A percentile compares a stretch with the other conserved stretches of the same genome.
Conservation (phyloP, 2,797 vertebrate genomes). For the Alosa sapidissima region DNA sequence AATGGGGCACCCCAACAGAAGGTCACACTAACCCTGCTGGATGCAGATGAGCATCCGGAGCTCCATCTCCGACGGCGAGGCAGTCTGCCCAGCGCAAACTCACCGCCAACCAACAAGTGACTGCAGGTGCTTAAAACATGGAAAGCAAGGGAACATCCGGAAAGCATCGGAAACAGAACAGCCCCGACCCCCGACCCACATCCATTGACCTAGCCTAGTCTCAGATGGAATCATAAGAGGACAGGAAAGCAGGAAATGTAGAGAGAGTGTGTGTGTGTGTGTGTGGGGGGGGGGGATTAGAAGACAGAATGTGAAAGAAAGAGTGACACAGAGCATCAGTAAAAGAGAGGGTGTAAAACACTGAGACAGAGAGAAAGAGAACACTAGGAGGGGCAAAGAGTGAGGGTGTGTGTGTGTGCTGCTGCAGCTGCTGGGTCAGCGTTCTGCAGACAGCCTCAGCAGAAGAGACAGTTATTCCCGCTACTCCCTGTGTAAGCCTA, state of each 20-base stretch:
- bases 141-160: no score
- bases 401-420: no score
- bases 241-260: not conserved
- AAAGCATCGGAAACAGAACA: no score
- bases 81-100: not conserved
- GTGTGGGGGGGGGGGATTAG: not conserved
- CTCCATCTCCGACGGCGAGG: not conserved
- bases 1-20: not conserved
- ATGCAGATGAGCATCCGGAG: not conserved
- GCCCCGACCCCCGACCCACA: no score
- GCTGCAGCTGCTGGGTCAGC: no score
- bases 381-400: conserved; percentile 12
- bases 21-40: not conserved
- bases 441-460: no score
- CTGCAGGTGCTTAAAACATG: no score
- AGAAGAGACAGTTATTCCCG: no score
- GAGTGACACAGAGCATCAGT: not conserved
- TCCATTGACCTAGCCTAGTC: no score
- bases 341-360: not conserved
- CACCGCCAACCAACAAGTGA: no score
- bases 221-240: not conserved
- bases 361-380: not conserved
- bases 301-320: not conserved
- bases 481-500: no score
- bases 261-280: not conserved